Evolutionary conservation across 1,140 invertebrate species (phyloP), one percentile per base, ranked within the genome.

Genomic region (Ceratosolen solmsi): DNA sequence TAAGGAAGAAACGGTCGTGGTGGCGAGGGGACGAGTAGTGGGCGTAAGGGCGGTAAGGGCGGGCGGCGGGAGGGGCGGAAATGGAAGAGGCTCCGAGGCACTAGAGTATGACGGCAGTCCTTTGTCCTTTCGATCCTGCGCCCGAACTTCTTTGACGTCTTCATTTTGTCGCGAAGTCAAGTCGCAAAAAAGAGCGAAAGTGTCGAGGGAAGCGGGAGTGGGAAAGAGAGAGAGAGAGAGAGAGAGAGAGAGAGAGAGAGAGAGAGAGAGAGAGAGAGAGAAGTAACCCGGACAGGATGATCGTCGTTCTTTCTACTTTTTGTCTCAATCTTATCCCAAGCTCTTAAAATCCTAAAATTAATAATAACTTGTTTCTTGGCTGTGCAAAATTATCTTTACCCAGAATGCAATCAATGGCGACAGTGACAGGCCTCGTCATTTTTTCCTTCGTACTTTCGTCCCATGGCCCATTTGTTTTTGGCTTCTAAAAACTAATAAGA

Each of bases 291-390:
- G 30, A 9, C 0, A 38, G 8, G 60, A 65, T 20, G 51, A 36
- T 17, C 36, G 7, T 36, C 3, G 49, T 72, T 65, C 17, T 36
- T 81, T 51, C 2, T 73, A 38, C 30, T 70, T 81, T 81, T 56
- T 58, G 8, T 20, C 70, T 51, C 75, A 78, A 79, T 41, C 33
- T 80, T 68, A n/a, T n/a, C 36, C n/a, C 3, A 11, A 71, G 25
- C 54, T 70, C 74, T 75, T 76, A 73, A 83, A 70, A 72, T 78
- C 72, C 51, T n/a, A 63, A 76, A 63, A 83, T 83, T 83, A 79
- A 71, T 83, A 79, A 71, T 72, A 68, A 79, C 68, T 82, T 82
- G 65, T 63, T 82, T 75, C 70, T 27, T 60, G 30, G n/a, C 25
- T 60, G 20, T 65, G n/a, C 3, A 8, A 25, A 30, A 65, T 65